Evolutionary conservation across 2,113 vertebrate species (phyloP).

Genomic region (Ciconia stormi): DNA sequence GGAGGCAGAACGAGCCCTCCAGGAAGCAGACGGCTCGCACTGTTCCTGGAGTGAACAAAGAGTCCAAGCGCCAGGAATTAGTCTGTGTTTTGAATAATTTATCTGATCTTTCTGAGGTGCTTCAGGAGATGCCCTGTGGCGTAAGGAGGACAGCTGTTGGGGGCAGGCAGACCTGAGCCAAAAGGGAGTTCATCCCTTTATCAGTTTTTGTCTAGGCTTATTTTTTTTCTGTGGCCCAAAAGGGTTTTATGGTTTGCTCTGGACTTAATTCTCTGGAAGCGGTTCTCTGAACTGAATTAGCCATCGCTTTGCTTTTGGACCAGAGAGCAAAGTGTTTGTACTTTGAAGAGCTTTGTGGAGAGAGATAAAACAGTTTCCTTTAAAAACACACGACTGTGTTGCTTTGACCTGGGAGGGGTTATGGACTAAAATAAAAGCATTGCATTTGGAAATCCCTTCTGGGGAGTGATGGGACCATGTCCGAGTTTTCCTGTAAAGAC

Average conservation of each 20-base stretch:
- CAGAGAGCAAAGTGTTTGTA: background rate
- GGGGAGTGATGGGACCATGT: background rate
- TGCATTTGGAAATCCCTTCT: background rate
- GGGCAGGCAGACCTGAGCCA: background rate
- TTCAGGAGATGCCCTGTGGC: background rate
- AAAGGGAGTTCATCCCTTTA: background rate
- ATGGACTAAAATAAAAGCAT: constrained; percentile 27
- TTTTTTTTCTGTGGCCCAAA: background rate
- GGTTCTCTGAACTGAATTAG: background rate
- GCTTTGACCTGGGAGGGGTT: constrained; percentile 35
- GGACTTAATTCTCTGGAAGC: background rate
- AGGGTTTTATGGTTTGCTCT: constrained; percentile 9
- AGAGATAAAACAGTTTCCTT: constrained; percentile 53
- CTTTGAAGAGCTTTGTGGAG: constrained; percentile 50
- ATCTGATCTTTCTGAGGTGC: constrained; percentile 30
- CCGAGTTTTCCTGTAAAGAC: background rate
- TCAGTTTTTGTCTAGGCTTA: background rate
- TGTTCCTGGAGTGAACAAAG: background rate
- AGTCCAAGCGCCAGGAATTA: background rate
- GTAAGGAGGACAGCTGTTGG: background rate
- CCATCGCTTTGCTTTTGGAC: background rate
- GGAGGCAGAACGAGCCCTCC: background rate
- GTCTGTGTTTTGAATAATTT: constrained; percentile 36
- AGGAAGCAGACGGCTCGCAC: background rate
- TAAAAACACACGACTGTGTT: background rate